These are phyloP conservation scores for Euleptes europaea DNA, from an alignment of 2,113 vertebrate genomes.

Conservation along the genomic window DNA sequence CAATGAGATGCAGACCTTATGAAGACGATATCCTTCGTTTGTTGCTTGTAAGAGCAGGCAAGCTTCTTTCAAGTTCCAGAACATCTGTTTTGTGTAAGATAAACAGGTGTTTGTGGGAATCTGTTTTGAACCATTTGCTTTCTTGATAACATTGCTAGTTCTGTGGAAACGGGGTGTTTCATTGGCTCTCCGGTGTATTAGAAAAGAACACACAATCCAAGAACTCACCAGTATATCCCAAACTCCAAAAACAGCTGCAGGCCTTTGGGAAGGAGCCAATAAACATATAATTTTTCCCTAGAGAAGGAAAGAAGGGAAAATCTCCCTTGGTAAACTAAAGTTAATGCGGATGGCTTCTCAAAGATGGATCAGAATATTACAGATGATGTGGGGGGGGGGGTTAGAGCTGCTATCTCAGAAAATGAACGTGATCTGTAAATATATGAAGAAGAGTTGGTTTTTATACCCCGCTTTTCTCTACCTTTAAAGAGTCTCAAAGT, in stretches of 20 bases:
- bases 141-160: background rate
- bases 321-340: background rate
- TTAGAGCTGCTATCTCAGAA: background rate
- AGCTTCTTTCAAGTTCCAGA: conserved; percentile 14
- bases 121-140: conserved; percentile 24
- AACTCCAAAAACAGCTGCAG: conserved; percentile 26
- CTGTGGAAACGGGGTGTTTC: conserved; percentile 45
- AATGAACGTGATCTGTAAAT: background rate
- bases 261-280: conserved; percentile 41
- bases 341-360: conserved; percentile 1
- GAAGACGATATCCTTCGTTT: background rate
- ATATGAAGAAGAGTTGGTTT: too few species aligned
- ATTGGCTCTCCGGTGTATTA: conserved; percentile 36
- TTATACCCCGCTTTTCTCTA: too few species aligned
- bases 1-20: conserved; percentile 14
- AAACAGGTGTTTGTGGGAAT: conserved; percentile 8
- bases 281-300: conserved; percentile 25
- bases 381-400: background rate
- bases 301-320: conserved; percentile 7
- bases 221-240: conserved; percentile 24
- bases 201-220: conserved; percentile 41
- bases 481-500: too few species aligned
- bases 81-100: background rate
- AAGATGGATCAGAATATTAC: background rate
- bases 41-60: background rate